Evolutionary conservation across 2,113 vertebrate species (phyloP).

Genomic region (Lepus europaeus): DNA sequence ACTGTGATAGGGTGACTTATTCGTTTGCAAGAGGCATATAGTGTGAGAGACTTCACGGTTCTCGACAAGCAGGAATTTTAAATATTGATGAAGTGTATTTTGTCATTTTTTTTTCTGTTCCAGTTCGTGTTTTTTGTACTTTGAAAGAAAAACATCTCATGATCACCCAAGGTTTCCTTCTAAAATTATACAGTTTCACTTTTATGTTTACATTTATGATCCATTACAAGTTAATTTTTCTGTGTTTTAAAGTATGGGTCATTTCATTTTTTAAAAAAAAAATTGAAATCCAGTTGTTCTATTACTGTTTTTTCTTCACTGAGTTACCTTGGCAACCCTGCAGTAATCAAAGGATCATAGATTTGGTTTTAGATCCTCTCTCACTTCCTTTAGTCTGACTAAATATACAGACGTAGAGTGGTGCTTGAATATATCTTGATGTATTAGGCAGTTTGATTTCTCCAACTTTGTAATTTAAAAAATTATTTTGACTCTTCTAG

Average conservation of each 20-base stretch:
- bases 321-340: not conserved
- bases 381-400: not conserved
- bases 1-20: not conserved
- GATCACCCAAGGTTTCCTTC: not conserved
- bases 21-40: not conserved
- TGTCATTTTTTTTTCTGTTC: not conserved
- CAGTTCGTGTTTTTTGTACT: not conserved
- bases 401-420: not conserved
- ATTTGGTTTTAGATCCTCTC: not conserved
- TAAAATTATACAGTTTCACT: not conserved
- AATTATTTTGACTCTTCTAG: not conserved
- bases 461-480: not conserved
- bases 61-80: not conserved
- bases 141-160: slow-evolving; percentile 14
- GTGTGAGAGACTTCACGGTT: not conserved
- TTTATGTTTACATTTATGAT: not conserved
- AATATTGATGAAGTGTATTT: not conserved
- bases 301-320: not conserved
- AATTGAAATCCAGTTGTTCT: not conserved
- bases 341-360: not conserved
- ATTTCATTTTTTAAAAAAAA: not conserved
- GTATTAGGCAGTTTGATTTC: not conserved
- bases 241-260: not conserved
- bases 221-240: not conserved
- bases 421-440: not conserved